Evolutionary conservation across 2,888 invertebrate genomes (phyloP), one percentile per base, ranked within the genome.

Genomic region (Serrognathus titanus): DNA sequence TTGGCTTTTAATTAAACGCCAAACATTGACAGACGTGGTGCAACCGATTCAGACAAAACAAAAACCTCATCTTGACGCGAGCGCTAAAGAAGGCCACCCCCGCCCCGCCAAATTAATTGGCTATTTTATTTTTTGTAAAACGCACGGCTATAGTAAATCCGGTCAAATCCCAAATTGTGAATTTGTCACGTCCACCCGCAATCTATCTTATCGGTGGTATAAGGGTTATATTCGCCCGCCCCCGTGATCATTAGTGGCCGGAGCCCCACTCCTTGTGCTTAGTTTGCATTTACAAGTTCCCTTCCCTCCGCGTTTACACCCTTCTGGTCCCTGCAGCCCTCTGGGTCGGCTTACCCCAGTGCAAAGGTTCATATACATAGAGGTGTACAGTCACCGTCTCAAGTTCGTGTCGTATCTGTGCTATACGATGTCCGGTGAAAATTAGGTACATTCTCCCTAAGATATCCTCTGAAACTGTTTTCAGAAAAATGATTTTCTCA

Each of bases 231-330:
- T 73, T 77, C 74, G 74, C 71, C 61, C 69, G 69, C 69, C 71
- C 68, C 69, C 67, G 65, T 67, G 72, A 75, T 76, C 77, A 76
- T 77, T 76, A 77, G 75, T 75, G 72, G 74, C 74, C 73, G 71
- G 71, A 70, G 70, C 73, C 70, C 74, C 72, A 69, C 73, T 73
- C 72, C 75, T 73, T 75, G 71, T 75, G 76, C 77, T 77, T 77
- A 77, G 77, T 77, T 77, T 77, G 77, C 77, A 77, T 77, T 77
- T 76, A 76, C 77, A 77, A 77, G 75, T 76, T 68, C 72, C 70
- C 70, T 67, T 68, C 66, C 70, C 64, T 67, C 63, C 66, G 67
- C 68, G 60, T 48, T 57, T 59, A 53, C 59, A 57, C 61, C 56
- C 57, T 60, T 60, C 51, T 51, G 51, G 54, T 56, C 65, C 66